Base-by-base conservation (phyloP, 2,888 invertebrate species). In the Drosophila dives region DNA sequence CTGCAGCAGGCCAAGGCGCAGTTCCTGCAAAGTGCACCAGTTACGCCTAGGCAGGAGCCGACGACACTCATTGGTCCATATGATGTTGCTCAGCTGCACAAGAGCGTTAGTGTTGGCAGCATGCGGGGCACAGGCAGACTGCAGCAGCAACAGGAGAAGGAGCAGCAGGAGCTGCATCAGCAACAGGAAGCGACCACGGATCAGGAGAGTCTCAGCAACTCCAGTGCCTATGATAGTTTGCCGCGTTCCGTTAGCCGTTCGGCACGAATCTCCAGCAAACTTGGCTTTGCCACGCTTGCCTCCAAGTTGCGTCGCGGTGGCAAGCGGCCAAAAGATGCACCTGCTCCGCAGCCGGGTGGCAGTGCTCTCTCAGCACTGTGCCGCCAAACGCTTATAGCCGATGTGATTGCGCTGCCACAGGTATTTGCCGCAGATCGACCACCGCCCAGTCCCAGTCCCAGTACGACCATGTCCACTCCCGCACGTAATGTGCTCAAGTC, bases 51-150 rank as follows among this genome's bases (percentile, higher is more conserved):
- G 15, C 85, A 90, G 77, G 65, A 81, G 69, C 48, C 89, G 42
- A 76, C 55, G 23, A 73, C 83, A 6, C 95, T 95, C 72, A 94
- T 94, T 0, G 73, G 76, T 32, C 54, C 32, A 3, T 61, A 94
- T 91, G 94, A 94, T 60, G 92, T 94, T 6, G 80, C 94, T 11
- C 92, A 96, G n/a, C 94, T 95, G 0, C 80, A 89, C 23, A 96
- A 97, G 83, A 96, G 96, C 36, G 95, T 95, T 0, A 96, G 96
- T 75, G 96, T 95, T 0, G 96, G 96, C n/a, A 96, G 96, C 95
- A 96, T 96, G 64, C 48, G 87, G 0, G 84, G 79, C 36, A 38
- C 63, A 32, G 74, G 68, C 10, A 48, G 61, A 26, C 50, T 48
- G 3, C 65, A 49, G 4, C 50, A 72, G 23, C 55, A 65, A 26